Evolutionary conservation across 2,888 invertebrate species (phyloP), one percentile per base, ranked within the genome.

Genomic region (Orchesellides sinensis): DNA sequence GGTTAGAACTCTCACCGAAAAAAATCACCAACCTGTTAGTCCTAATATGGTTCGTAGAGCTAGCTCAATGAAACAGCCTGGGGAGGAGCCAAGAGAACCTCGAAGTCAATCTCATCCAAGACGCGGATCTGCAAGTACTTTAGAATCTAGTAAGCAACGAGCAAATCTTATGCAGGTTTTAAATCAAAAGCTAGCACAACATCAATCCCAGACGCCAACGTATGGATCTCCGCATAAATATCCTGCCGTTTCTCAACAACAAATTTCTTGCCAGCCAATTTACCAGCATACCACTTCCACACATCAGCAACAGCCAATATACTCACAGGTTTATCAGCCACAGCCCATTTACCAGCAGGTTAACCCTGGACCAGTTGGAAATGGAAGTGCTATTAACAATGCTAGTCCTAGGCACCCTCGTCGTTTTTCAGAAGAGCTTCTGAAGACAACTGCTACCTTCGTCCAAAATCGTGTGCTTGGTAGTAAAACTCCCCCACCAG

Each of bases 21-120:
- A 96, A 84, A 94, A 95, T 88, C 96, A 96, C 90, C 96, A 95
- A 88, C 96, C 96, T 0, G 96, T 96, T 1, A 96, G 96, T 86
- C 96, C 96, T 3, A 94, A 94, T 85, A 92, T 87, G 75, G 84
- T 88, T 1, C 83, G 89, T 10, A 83, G 89, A 40, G 81, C 87
- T 14, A 88, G 88, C 54, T 88, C 88, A 2, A 68, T 88, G 73
- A 81, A 83, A 40, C 85, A 85, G 29, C 75, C 85, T 25, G 84
- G 78, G 21, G 87, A 85, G 29, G 84, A 83, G 10, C 2, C 27
- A 0, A 73, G 66, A 63, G 83, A 83, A 54, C 3, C 74, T 27
- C 68, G 63, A 2, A 52, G 47, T 21, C 54, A 27, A 25, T 2
- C 23, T 4, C 79, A 73, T 12, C 29, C 74, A 12, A 40, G 84